Conservation (phyloP, 2,888 invertebrate species). For the Lithophane socia region DNA sequence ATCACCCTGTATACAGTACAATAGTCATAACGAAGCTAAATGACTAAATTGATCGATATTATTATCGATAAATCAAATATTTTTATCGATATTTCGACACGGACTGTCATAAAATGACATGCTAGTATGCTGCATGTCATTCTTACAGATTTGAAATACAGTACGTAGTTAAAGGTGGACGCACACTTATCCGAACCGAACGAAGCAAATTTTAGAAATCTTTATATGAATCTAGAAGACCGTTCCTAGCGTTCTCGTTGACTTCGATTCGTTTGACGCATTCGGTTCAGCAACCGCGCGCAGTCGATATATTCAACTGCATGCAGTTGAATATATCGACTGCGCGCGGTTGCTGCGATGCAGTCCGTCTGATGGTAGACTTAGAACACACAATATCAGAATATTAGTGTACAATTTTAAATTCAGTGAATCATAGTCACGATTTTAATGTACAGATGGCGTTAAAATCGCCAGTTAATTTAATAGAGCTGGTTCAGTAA, state of each 20-base stretch:
- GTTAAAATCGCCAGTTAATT: conserved; percentile 3
- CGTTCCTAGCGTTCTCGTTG: too few species aligned
- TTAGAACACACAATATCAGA: not conserved
- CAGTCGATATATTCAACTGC: too few species aligned
- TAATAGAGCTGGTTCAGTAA: not conserved
- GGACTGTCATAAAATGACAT: conserved; percentile 37
- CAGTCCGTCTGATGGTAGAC: too few species aligned
- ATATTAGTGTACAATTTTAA: not conserved
- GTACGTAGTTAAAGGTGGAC: not conserved
- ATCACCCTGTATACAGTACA: conserved; percentile 49
- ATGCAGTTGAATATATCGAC: too few species aligned
- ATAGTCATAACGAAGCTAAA: conserved; percentile 44
- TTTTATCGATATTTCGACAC: conserved; percentile 10
- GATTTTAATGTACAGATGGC: conserved; percentile 13
- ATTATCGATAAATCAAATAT: conserved; percentile 4
- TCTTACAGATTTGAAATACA: conserved; percentile 2
- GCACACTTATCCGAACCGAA: too few species aligned
- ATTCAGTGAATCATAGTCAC: not conserved
- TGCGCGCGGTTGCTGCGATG: too few species aligned
- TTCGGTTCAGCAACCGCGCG: too few species aligned
- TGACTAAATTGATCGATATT: conserved; percentile 25
- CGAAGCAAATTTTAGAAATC: too few species aligned
- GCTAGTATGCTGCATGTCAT: conserved; percentile 41
- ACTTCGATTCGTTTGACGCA: too few species aligned
- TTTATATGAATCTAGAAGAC: too few species aligned